A percentile compares a stretch with the other conserved stretches of the same genome.
These are phyloP conservation scores for Ceratina japonica DNA, from an alignment of 1,140 invertebrate genomes.

Conservation along the genomic window DNA sequence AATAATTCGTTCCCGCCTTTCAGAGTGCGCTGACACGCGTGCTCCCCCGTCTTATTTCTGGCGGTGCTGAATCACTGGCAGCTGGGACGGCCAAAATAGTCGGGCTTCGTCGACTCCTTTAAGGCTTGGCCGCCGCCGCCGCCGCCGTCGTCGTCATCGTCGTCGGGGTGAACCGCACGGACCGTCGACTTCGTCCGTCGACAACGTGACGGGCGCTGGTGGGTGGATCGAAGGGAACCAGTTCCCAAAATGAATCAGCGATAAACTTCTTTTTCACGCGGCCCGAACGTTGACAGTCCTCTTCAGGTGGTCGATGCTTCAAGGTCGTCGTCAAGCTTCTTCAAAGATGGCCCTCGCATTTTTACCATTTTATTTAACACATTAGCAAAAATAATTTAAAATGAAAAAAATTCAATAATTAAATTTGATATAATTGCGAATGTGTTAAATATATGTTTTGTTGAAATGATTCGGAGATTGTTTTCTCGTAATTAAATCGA, in stretches of 20 bases:
- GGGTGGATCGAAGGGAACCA: conserved; percentile 40
- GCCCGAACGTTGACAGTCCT: not conserved
- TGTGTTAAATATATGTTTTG: no score
- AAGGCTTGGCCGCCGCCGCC: conserved; percentile 15
- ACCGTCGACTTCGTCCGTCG: not conserved
- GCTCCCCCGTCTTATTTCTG: conserved; percentile 69
- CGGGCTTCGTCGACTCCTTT: conserved; percentile 32
- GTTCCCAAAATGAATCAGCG: conserved; percentile 56
- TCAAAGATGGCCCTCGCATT: no score
- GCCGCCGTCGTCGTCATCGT: no score
- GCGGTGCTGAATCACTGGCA: conserved; percentile 71
- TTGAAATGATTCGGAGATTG: no score
- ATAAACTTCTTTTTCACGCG: conserved; percentile 20
- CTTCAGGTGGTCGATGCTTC: conserved; percentile 41
- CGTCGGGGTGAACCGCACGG: not conserved
- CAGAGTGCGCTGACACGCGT: conserved; percentile 72
- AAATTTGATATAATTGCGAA: no score
- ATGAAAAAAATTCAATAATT: no score
- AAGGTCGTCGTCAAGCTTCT: conserved; percentile 34
- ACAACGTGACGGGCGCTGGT: not conserved
- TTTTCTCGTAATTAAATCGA: not conserved
- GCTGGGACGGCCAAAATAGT: conserved; percentile 71
- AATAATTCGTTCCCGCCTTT: conserved; percentile 65
- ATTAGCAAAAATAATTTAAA: no score
- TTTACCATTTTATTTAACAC: no score